These are phyloP conservation scores for Cacatua alba DNA, from an alignment of 2,113 vertebrate genomes.

Conservation along the genomic window DNA sequence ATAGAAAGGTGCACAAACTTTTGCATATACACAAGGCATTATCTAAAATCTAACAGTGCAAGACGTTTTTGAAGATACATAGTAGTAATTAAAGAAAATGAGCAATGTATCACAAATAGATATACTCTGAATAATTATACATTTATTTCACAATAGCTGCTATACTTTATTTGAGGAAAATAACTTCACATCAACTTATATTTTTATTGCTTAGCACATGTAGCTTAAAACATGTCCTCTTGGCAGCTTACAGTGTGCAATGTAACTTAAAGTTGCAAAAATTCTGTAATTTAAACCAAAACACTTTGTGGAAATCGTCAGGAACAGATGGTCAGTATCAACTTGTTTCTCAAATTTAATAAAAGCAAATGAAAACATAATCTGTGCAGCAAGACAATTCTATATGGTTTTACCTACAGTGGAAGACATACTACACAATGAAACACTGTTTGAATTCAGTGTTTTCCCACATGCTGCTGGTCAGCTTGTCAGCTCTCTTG, in stretches of 20 bases:
- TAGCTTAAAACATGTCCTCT: background rate
- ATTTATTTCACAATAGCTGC: background rate
- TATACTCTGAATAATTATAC: background rate
- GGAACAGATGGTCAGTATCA: background rate
- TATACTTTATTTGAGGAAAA: background rate
- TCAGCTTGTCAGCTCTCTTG: background rate
- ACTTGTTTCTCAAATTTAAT: background rate
- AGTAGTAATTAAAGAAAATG: background rate
- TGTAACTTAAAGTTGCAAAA: background rate
- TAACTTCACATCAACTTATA: background rate
- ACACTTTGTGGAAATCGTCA: background rate
- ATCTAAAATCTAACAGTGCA: background rate
- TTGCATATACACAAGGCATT: background rate
- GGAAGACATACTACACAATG: background rate
- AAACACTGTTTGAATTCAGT: background rate
- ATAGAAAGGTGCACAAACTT: background rate
- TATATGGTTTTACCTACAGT: background rate
- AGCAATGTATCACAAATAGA: background rate
- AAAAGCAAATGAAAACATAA: background rate
- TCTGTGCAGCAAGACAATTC: background rate
- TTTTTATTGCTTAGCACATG: background rate
- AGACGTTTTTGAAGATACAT: background rate
- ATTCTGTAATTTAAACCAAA: background rate
- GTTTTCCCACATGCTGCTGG: background rate
- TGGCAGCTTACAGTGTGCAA: background rate